A percentile compares a stretch with the other conserved stretches of the same genome.
phyloP scores from a whole-genome alignment of 1,140 invertebrate species.

The Nilaparvata lugens region DNA sequence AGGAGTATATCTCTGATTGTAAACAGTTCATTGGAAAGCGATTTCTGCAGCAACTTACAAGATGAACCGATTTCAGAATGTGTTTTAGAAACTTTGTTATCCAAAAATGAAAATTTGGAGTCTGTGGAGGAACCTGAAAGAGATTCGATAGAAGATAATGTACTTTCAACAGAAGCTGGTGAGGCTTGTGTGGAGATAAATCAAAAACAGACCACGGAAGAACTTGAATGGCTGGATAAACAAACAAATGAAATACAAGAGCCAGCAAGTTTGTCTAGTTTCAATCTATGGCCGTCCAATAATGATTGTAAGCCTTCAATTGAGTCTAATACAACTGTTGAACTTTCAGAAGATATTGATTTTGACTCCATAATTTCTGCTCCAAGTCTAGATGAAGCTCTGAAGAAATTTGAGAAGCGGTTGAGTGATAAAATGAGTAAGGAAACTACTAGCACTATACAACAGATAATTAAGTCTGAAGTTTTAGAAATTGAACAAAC shows the following conservation, averaged over 20 bases:
- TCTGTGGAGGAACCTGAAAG: neutral
- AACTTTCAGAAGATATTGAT: constrained; percentile 6
- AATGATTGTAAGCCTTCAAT: neutral
- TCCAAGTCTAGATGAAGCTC: constrained; percentile 12
- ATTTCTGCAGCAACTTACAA: too few species aligned
- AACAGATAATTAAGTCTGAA: too few species aligned
- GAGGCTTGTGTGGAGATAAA: neutral
- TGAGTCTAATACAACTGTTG: neutral
- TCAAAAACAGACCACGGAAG: neutral
- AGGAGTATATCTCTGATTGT: too few species aligned
- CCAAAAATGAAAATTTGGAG: neutral
- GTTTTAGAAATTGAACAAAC: too few species aligned
- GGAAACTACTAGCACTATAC: too few species aligned
- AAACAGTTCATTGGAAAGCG: too few species aligned
- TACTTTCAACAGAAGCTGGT: neutral
- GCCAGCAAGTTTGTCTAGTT: neutral
- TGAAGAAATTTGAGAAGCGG: constrained; percentile 13
- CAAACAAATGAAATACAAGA: neutral
- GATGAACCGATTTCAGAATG: too few species aligned
- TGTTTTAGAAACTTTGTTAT: neutral
- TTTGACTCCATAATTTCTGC: constrained; percentile 15
- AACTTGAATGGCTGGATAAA: neutral
- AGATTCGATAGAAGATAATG: neutral
- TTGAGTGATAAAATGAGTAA: constrained; percentile 12
- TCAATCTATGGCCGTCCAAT: constrained; percentile 14